Base-by-base conservation (phyloP, 2,888 invertebrate species). In the Julus scanicus region DNA sequence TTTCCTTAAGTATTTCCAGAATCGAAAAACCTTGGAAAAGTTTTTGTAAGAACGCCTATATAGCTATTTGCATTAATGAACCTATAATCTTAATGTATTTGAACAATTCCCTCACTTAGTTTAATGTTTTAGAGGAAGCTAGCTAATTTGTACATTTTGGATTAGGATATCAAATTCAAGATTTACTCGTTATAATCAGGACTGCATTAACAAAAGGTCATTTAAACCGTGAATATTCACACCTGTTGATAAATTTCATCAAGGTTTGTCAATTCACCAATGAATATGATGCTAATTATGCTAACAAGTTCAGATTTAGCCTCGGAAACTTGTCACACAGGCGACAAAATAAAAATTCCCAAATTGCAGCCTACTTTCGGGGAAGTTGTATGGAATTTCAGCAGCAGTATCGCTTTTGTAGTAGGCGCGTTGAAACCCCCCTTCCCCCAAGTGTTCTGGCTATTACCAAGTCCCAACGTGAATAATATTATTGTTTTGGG, bases 401-500 rank as follows among this genome's bases (percentile, higher is more conserved):
- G n/a, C 5, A 57, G 15, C 13, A 53, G 11, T 20, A 20, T 71
- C n/a, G 63, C 9, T 17, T 8, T 71, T 11, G 71, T 29, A 29
- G 71, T 71, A 20, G 80, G 80, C 80, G 80, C 13, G 37, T 4
- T 71, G 71, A 29, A 71, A 71, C 2, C 29, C 29, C 29, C 29
- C 29, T 29, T 29, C 29, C 29, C 29, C 29, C 29, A 11, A 71
- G 37, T 37, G 13, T 15, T 13, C 80, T 37, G 39, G 15, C 37
- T 37, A 39, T 80, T n/a, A n/a, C n/a, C n/a, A n/a, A n/a, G n/a
- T 80, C 15, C 15, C 80, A 13, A 37, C 37, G 15, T 20, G 63
- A 63, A 63, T 63, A 20, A 63, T 63, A 5, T n/a, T 71, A 71
- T 80, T 53, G 53, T 53, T 80, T 80, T 80, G 80, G 80, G 80